phyloP scores from a whole-genome alignment of 2,113 vertebrate genomes.

The Crypturellus undulatus region DNA sequence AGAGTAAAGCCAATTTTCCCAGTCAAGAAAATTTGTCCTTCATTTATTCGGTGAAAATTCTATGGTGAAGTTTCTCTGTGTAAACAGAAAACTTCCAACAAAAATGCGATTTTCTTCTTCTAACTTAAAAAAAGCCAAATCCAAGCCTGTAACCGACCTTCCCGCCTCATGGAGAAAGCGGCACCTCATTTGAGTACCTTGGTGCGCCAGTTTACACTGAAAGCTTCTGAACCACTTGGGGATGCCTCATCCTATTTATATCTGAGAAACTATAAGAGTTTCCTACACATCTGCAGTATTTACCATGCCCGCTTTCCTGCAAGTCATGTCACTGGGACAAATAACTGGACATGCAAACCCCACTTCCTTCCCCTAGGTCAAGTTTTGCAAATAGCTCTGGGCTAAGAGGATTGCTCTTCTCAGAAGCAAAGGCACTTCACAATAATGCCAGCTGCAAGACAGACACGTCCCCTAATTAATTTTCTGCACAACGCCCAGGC shows the following conservation, averaged over 20 bases:
- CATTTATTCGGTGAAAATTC: neutral
- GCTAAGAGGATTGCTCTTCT: neutral
- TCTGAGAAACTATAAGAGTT: neutral
- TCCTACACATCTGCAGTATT: neutral
- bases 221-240: neutral
- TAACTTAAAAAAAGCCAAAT: neutral
- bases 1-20: neutral
- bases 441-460: neutral
- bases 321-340: neutral
- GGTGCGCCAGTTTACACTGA: neutral
- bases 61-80: neutral
- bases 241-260: accelerated
- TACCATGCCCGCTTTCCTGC: neutral
- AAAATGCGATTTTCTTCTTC: neutral
- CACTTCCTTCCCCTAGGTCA: neutral
- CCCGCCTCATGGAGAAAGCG: neutral
- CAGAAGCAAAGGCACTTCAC: neutral
- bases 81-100: neutral
- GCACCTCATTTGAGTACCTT: neutral
- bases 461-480: neutral
- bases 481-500: neutral
- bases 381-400: neutral
- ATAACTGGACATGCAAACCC: neutral
- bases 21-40: neutral
- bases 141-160: neutral